Percentiles rank a stretch among this genome's conserved stretches.
Conservation (phyloP, 1,140 invertebrate species). For the Cherax quadricarinatus region DNA sequence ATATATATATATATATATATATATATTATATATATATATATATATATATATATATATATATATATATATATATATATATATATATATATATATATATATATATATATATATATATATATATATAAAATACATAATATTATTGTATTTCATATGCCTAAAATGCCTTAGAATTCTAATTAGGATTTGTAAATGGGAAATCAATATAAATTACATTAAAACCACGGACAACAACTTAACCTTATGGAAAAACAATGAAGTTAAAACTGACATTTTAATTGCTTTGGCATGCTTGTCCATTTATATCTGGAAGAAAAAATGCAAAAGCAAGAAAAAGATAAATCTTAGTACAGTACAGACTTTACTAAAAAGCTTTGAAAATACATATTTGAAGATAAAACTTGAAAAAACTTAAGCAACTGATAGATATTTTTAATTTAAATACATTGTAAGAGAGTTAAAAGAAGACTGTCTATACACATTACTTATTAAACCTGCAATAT, state of each 20-base stretch:
- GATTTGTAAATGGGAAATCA: conserved; percentile 41
- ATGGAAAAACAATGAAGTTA: conserved; percentile 17
- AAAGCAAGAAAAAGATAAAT: conserved; percentile 39
- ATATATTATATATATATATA: too few species aligned
- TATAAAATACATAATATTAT: background rate
- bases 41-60: too few species aligned
- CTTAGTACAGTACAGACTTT: background rate
- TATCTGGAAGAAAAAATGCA: conserved; percentile 47
- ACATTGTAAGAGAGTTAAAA: background rate
- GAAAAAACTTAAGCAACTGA: conserved; percentile 8
- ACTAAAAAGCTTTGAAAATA: conserved; percentile 11
- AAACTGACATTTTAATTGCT: conserved; percentile 41
- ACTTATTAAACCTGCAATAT: conserved; percentile 10
- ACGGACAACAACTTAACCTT: conserved; percentile 47
- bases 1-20: too few species aligned
- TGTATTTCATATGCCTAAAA: conserved; percentile 34
- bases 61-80: too few species aligned
- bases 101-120: too few species aligned
- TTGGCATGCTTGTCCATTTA: conserved; percentile 59
- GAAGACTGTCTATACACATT: conserved; percentile 16
- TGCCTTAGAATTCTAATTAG: conserved; percentile 45
- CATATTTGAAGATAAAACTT: conserved; percentile 16
- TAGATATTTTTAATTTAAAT: background rate
- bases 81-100: too few species aligned
- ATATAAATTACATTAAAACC: conserved; percentile 63